Evolutionary conservation across 2,797 vertebrate species (phyloP), one percentile per base, ranked within the genome.

Genomic region (Onychomys torridus): DNA sequence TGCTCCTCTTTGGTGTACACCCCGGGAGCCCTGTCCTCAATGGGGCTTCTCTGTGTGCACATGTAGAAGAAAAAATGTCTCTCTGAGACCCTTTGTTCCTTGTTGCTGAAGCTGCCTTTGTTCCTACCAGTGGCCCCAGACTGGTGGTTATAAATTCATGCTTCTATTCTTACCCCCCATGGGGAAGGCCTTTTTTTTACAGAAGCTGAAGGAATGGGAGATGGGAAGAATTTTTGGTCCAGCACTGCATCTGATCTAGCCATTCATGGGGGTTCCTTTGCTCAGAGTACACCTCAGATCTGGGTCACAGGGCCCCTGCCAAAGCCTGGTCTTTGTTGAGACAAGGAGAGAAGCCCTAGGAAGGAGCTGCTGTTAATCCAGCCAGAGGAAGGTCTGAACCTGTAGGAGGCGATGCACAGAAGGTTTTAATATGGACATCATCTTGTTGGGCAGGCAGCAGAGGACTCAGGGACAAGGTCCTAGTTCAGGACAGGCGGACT

Each of bases 91-190:
- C 79, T 96, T 92, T 37, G 4, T 90, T 96, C 97, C 96, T 96
- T 93, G 40, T 84, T 95, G 97, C 92, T 94, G 83, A 46, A 98
- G 98, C 98, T 97, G 97, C 92, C 95, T 98, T 98, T 98, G 98
- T 98, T 98, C 97, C 2, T 65, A 27, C 79, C 67, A 40, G 91
- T 97, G 96, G 92, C 89, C 95, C 97, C 95, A 78, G 88, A 83
- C 82, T 29, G 49, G 67, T 97, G 97, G 97, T 96, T 97, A 97
- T 97, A 98, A 98, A 98, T 98, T 92, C 95, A 63, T 83, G 97
- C 85, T 16, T 95, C 93, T 96, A 76, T 89, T 90, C 59, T 89
- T 92, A 90, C 71, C 79, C 97, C 96, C 96, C 77, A 96, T 63
- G 43, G 94, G 87, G 73, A 69, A 75, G 52, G 96, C 93, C 96